A percentile compares a stretch with the other conserved stretches of the same genome.
These are phyloP conservation scores for Camponotus pennsylvanicus DNA, from an alignment of 1,140 invertebrate genomes.

Conservation along the genomic window DNA sequence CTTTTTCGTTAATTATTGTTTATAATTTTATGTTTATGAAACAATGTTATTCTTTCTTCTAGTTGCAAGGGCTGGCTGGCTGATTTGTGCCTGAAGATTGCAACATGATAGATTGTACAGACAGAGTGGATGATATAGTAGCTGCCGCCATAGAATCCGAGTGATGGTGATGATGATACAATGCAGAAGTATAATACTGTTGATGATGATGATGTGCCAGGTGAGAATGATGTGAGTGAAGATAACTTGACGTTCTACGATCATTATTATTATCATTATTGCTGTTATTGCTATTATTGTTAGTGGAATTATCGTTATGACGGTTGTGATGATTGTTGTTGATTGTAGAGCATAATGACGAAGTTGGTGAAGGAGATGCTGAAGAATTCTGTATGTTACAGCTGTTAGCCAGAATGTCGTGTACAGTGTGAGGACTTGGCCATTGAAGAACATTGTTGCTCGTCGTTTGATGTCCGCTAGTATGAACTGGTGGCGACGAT, in stretches of 20 bases:
- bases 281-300: slow-evolving; percentile 53
- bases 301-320: slow-evolving; percentile 65
- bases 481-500: slow-evolving; percentile 73
- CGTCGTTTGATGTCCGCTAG: slow-evolving; percentile 70
- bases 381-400: slow-evolving; percentile 73
- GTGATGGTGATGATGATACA: slow-evolving; percentile 84
- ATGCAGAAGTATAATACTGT: slow-evolving; percentile 85
- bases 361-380: slow-evolving; percentile 72
- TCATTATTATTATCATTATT: slow-evolving; percentile 72
- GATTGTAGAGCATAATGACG: slow-evolving; percentile 71
- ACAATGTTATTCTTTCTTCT: slow-evolving; percentile 27
- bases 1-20: neutral
- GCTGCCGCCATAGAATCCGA: slow-evolving; percentile 62
- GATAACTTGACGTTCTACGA: slow-evolving; percentile 71
- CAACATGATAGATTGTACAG: slow-evolving; percentile 79
- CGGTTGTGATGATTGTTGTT: slow-evolving; percentile 75
- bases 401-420: slow-evolving; percentile 89
- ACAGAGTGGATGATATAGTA: slow-evolving; percentile 69
- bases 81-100: slow-evolving; percentile 78
- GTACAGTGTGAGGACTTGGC: slow-evolving; percentile 90
- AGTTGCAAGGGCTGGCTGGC: slow-evolving; percentile 83
- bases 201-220: slow-evolving; percentile 76
- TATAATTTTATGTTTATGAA: neutral
- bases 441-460: slow-evolving; percentile 87
- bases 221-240: slow-evolving; percentile 67